phyloP scores from a whole-genome alignment of 2,888 invertebrate species.

The Nasonia oneida region DNA sequence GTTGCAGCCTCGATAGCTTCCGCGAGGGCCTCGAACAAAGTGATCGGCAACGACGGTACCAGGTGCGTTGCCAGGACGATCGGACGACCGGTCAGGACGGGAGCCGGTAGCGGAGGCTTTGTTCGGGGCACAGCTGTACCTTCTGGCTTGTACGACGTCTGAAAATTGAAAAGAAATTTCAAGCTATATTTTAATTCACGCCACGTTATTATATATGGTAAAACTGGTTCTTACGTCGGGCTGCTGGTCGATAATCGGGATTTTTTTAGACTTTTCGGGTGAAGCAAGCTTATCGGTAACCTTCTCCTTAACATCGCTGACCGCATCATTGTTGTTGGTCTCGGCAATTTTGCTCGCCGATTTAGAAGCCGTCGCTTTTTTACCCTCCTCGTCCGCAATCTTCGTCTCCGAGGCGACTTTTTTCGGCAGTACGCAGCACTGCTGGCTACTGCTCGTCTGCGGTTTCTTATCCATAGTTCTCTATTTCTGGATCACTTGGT shows the following conservation, averaged over 20 bases:
- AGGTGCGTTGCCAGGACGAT: constrained; percentile 72
- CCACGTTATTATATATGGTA: neutral
- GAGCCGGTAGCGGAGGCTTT: constrained; percentile 64
- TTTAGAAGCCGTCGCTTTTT: constrained; percentile 15
- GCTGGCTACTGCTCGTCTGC: neutral
- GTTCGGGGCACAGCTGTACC: constrained; percentile 69
- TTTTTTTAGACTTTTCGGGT: constrained; percentile 28
- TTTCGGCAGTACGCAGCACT: constrained; percentile 18
- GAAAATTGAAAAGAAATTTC: neutral
- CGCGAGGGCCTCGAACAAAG: constrained; percentile 71
- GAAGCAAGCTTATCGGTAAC: neutral
- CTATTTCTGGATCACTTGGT: neutral
- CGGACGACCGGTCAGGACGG: constrained; percentile 66
- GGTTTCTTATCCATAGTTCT: constrained; percentile 28
- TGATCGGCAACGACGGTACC: constrained; percentile 73
- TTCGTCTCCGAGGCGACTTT: constrained; percentile 18
- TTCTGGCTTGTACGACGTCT: constrained; percentile 43
- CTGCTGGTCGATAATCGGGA: constrained; percentile 48
- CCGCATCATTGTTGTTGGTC: neutral
- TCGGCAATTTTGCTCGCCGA: neutral
- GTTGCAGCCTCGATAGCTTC: constrained; percentile 72
- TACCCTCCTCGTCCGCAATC: neutral
- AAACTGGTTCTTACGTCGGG: constrained; percentile 30
- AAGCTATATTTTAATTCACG: no score
- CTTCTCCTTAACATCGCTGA: neutral